Base-by-base conservation (phyloP, 2,888 invertebrate genomes). In the Drosophila diplacantha region DNA sequence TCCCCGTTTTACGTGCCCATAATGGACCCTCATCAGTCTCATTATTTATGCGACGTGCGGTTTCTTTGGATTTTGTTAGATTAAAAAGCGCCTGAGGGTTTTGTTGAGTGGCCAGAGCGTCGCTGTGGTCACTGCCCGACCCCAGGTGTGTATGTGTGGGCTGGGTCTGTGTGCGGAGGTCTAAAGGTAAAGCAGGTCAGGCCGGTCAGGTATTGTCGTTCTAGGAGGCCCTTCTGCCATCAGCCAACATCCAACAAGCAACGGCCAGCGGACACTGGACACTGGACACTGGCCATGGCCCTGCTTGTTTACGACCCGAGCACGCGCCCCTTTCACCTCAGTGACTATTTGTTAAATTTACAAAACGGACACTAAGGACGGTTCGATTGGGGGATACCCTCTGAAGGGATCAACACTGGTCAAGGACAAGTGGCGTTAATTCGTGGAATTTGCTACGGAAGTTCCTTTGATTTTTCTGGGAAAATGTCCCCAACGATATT, bases 11-110 rank as follows among this genome's bases (percentile, higher is more conserved):
- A 83, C 84, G 80, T 81, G 80, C 74, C 82, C 84, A 85, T 85
- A 85, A 81, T 84, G 81, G 81, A 85, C 81, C 85, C 81, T 85
- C 85, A 85, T 81, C 81, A 81, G 80, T 84, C 80, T 85, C 81
- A 81, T 81, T 81, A 81, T 79, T 85, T 83, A 81, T 81, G 85
- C 81, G 82, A 76, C 83, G 85, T 81, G 85, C 84, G 85, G 85
- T 81, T 81, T 85, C 85, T 84, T 84, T 81, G 82, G 85, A 84
- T 80, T 84, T 81, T 83, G 80, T 84, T 83, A 81, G 81, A 83
- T 80, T 80, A 80, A 80, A 80, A 80, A 80, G 84, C 81, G 85
- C 82, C 80, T 79, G 83, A 84, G 78, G 78, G 78, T 83, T 84
- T 83, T 72, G 69, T 71, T 74, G 78, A 78, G 78, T 80, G 83